phyloP scores from a whole-genome alignment of 92 coral and sea anemone species.

The Pocillopora meandrina region DNA sequence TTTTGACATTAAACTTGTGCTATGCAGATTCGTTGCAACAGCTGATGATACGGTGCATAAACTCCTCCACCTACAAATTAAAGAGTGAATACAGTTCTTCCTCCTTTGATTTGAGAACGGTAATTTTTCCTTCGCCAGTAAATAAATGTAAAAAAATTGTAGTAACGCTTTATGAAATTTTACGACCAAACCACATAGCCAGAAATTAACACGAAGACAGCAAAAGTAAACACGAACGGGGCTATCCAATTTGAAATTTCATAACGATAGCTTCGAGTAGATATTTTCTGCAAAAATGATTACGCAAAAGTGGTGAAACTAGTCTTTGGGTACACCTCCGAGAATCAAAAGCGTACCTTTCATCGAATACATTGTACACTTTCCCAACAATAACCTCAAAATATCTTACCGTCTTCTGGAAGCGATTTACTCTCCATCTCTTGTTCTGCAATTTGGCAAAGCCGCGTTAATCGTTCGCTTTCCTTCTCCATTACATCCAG shows the following conservation, averaged over 20 bases:
- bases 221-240: not conserved
- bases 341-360: not conserved
- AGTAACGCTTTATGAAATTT: slow-evolving; percentile 1
- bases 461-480: slow-evolving; percentile 71
- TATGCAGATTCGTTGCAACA: not conserved
- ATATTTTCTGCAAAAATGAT: not conserved
- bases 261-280: not conserved
- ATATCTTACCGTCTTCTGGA: slow-evolving; percentile 78
- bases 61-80: slow-evolving; percentile 17
- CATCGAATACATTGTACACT: slow-evolving; percentile 5
- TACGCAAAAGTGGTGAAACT: not conserved
- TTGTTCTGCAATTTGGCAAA: slow-evolving; percentile 70
- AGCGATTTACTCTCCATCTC: slow-evolving; percentile 78
- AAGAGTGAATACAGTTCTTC: not conserved
- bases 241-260: not conserved
- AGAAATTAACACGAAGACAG: slow-evolving; percentile 18
- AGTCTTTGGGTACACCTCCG: not conserved
- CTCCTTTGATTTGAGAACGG: not conserved
- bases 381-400: not conserved
- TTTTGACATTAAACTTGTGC: not conserved
- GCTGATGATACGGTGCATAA: not conserved
- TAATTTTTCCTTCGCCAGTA: slow-evolving; percentile 1
- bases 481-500: slow-evolving; percentile 77
- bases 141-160: slow-evolving; percentile 3
- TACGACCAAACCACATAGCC: slow-evolving; percentile 27